phyloP scores from a whole-genome alignment of 2,113 vertebrate genomes.

The Chaetodon trifascialis region DNA sequence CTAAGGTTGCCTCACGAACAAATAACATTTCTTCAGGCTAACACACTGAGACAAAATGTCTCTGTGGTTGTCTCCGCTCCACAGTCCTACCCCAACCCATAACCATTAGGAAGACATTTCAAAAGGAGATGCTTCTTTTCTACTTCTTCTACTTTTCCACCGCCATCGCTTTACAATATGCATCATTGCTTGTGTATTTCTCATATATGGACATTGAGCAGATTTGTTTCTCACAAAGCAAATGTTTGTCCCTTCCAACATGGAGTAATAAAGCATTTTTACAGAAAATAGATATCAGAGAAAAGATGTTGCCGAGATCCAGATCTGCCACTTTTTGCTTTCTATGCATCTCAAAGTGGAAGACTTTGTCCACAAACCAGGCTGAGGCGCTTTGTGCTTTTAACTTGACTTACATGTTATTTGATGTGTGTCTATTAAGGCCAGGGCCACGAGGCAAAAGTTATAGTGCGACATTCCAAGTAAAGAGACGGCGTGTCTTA shows the following conservation, averaged over 20 bases:
- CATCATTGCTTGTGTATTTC: not conserved
- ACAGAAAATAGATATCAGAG: not conserved
- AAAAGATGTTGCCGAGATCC: not conserved
- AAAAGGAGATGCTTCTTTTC: slow-evolving; percentile 14
- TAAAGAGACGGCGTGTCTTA: no score
- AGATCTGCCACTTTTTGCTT: not conserved
- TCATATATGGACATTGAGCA: not conserved
- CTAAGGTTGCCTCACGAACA: not conserved
- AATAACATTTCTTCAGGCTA: not conserved
- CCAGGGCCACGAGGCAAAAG: not conserved
- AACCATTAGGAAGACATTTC: not conserved
- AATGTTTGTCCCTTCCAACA: not conserved
- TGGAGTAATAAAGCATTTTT: not conserved
- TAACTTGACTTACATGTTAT: not conserved
- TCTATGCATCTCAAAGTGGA: not conserved
- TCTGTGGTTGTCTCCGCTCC: not conserved
- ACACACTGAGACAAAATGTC: not conserved
- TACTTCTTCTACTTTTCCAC: not conserved
- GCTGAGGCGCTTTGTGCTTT: not conserved
- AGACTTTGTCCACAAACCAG: not conserved
- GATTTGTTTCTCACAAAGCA: not conserved
- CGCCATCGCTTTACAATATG: not conserved
- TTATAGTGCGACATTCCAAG: no score
- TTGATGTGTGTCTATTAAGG: not conserved
- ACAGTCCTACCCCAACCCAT: not conserved